phyloP scores from a whole-genome alignment of 2,113 vertebrate species.

The Notechis scutatus region DNA sequence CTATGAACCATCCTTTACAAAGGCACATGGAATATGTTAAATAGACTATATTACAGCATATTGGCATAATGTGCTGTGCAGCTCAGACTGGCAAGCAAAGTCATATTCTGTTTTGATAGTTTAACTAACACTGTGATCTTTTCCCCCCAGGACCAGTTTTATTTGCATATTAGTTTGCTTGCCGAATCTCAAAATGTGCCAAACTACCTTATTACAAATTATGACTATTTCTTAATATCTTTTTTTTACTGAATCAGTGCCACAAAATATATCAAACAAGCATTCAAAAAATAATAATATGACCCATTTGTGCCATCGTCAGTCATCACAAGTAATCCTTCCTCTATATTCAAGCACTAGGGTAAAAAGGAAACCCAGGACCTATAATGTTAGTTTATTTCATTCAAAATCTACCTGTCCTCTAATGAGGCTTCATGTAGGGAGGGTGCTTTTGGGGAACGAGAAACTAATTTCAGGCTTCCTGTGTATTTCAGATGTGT shows the following conservation, averaged over 20 bases:
- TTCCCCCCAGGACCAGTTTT: background rate
- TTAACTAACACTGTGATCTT: background rate
- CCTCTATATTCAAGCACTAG: background rate
- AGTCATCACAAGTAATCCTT: background rate
- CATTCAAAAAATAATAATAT: background rate
- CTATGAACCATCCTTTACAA: background rate
- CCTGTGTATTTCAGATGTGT: conserved; percentile 87
- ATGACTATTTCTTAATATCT: background rate
- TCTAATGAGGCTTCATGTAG: background rate
- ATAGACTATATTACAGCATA: background rate
- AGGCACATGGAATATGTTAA: background rate
- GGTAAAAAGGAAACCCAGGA: background rate
- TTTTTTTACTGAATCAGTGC: background rate
- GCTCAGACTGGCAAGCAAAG: background rate
- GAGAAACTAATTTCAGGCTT: conserved; percentile 41
- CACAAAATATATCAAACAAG: background rate
- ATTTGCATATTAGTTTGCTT: background rate
- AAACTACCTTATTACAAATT: background rate
- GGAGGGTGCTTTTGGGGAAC: background rate
- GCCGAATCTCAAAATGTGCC: background rate
- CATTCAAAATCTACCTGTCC: background rate
- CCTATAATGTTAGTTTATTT: background rate
- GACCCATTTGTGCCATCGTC: background rate
- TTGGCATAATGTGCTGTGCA: background rate
- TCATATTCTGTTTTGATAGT: background rate